A percentile compares a stretch with the other conserved stretches of the same genome.
These are phyloP conservation scores for Atethmia centrago DNA, from an alignment of 2,888 invertebrate genomes.

Conservation along the genomic window DNA sequence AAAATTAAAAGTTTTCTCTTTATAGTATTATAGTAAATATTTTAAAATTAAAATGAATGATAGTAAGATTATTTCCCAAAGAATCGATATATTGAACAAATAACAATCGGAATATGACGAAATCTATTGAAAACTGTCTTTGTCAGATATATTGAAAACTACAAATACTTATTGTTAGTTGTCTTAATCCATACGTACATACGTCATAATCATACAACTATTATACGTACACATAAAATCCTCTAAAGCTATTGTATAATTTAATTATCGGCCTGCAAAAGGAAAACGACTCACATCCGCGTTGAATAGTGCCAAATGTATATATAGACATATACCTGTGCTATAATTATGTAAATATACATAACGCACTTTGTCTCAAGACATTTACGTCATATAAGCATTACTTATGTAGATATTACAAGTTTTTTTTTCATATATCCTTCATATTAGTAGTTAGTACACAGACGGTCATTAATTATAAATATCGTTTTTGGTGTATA, in stretches of 20 bases:
- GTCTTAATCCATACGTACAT: not conserved
- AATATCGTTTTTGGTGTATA: not conserved
- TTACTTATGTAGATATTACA: conserved; percentile 14
- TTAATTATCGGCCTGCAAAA: conserved; percentile 4
- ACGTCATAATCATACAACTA: not conserved
- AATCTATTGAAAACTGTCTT: not conserved
- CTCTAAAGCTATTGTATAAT: conserved; percentile 17
- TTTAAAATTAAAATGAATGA: no score
- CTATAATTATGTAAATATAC: conserved; percentile 37
- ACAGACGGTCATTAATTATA: not conserved
- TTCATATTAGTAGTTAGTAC: not conserved
- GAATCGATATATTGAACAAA: no score
- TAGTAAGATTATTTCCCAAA: no score
- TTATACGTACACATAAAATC: not conserved
- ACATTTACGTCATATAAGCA: conserved; percentile 17
- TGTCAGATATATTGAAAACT: not conserved
- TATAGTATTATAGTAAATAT: no score
- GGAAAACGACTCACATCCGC: conserved; percentile 30
- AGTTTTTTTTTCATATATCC: conserved; percentile 13
- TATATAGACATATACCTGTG: not conserved
- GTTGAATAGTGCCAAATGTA: conserved; percentile 30
- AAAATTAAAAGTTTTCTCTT: no score
- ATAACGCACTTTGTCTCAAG: conserved; percentile 20
- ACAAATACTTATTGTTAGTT: not conserved
- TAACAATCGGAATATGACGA: not conserved